Percentiles rank a stretch among this genome's conserved stretches.
Conservation (phyloP, 2,113 vertebrate species). For the Eublepharis macularius region DNA sequence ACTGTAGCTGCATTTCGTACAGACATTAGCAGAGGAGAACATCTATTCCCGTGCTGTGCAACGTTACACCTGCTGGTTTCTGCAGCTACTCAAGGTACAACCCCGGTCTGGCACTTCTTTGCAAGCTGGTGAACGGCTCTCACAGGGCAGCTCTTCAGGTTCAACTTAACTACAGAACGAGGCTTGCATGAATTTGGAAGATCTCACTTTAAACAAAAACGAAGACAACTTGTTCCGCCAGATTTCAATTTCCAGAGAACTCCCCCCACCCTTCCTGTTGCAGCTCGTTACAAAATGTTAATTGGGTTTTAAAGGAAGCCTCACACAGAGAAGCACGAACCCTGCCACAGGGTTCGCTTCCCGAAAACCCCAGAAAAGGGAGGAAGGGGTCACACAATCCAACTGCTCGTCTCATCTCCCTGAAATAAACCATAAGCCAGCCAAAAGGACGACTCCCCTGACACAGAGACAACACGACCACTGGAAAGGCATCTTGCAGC, state of each 20-base stretch:
- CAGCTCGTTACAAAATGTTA: neutral
- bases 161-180: neutral
- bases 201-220: neutral
- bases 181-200: neutral
- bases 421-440: neutral
- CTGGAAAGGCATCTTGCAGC: neutral
- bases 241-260: neutral
- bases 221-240: neutral
- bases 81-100: neutral
- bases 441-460: neutral
- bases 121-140: too few relatives aligned
- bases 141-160: neutral
- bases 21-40: neutral
- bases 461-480: too few relatives aligned
- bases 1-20: too few relatives aligned
- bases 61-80: neutral
- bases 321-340: neutral
- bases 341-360: neutral
- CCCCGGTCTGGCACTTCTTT: neutral
- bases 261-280: neutral
- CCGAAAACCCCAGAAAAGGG: neutral
- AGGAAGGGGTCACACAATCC: neutral
- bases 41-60: neutral
- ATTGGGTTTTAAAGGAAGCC: conserved; percentile 10
- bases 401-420: neutral